Base-by-base conservation (phyloP, 2,797 vertebrate species). In the Chelidonichthys spinosus region DNA sequence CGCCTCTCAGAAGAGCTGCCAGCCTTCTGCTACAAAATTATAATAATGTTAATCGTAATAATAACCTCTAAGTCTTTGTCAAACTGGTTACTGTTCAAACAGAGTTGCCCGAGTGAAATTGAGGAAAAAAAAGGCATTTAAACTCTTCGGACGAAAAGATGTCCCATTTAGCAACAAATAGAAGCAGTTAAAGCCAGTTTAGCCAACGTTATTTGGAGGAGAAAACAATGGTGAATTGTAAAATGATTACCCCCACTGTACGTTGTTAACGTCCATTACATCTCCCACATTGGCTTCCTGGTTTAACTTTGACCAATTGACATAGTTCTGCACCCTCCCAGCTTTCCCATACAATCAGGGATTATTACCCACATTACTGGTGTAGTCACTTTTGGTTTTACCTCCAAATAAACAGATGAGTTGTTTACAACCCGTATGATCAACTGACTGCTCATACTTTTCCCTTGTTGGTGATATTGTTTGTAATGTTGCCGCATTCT, bases 1-100 rank as follows among this genome's bases (percentile, higher is more conserved):
- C 25, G 25, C 25, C 25, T 69, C 53, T 69, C 47, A 82, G 68
- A 65, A 63, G 74, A 69, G 81, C 68, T 70, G 69, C 63, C 69
- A 70, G 35, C 14, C 47, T 42, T 25, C 65, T 36, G 40, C 65
- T 7, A 64, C 33, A 65, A 36, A 74, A 72, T 9, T 47, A 54
- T 35, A 35, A 61, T n/a, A n/a, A 70, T 71, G 63, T 56, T n/a
- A 55, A 55, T 62, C 6, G 64, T 50, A 6, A 74, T 49, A 0
- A 39, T 13, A 59, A 50, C 40, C 39, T 44, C 11, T 7, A 63
- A 62, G 62, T 62, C 53, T 44, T 66, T 69, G 63, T 15, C 18
- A 40, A 56, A 49, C 47, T 59, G 39, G 32, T 68, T 63, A 37
- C 18, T 35, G 58, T 33, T 63, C 7, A 32, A 5, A 32, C 53